Conservation (phyloP, 2,113 vertebrate genomes). For the Pipa parva region DNA sequence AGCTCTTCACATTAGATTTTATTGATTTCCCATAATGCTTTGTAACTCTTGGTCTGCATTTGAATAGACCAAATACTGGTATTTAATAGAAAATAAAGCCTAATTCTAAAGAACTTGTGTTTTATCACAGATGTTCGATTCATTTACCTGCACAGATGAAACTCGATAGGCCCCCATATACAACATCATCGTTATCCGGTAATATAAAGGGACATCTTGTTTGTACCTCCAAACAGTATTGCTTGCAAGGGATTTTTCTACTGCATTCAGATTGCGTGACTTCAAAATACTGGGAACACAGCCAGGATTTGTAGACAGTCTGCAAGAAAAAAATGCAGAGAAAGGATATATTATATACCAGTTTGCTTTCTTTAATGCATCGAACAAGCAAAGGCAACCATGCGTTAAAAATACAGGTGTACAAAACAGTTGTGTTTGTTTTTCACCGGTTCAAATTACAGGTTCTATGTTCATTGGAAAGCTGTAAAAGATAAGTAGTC, state of each 20-base stretch:
- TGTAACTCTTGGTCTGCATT: no score
- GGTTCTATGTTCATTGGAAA: background rate
- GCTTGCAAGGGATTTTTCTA: slow-evolving; percentile 95
- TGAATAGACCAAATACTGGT: no score
- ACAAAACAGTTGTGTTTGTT: background rate
- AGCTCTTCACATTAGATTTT: no score
- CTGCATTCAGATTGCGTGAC: slow-evolving; percentile 95
- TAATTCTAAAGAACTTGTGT: no score
- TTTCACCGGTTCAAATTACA: background rate
- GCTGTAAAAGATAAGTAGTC: background rate
- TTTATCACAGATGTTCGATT: background rate
- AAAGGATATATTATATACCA: slow-evolving; percentile 34
- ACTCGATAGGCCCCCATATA: slow-evolving; percentile 97
- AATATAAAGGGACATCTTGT: slow-evolving; percentile 95
- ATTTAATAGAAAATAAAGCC: no score
- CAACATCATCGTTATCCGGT: slow-evolving; percentile 97
- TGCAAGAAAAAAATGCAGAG: slow-evolving; percentile 62
- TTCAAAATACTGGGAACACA: slow-evolving; percentile 98
- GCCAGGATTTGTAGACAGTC: slow-evolving; percentile 98
- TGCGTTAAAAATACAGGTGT: background rate
- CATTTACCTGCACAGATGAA: slow-evolving; percentile 97
- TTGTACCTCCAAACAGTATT: slow-evolving; percentile 98
- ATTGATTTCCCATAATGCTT: background rate
- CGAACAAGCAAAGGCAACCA: background rate
- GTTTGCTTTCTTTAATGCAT: slow-evolving; percentile 2